A percentile compares a stretch with the other conserved stretches of the same genome.
Evolutionary conservation across 2,797 vertebrate species (phyloP).

Genomic region (Pipistrellus pipistrellus): DNA sequence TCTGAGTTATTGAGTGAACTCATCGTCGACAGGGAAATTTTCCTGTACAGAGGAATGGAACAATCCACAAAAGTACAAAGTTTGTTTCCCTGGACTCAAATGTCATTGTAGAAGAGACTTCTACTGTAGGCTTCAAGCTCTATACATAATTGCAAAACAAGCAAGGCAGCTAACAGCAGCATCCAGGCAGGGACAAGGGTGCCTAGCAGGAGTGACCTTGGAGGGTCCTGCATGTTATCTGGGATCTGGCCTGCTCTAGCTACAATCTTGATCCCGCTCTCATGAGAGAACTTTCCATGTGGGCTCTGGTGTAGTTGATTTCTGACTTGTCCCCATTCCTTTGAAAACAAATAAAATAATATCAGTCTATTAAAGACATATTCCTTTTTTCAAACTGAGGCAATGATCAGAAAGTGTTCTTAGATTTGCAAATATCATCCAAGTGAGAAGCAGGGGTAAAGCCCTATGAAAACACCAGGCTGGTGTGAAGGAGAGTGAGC

Average conservation of each 20-base stretch:
- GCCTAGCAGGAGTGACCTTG: background rate
- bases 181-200: background rate
- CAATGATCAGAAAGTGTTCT: conserved; percentile 43
- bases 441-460: conserved; percentile 68
- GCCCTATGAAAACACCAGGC: conserved; percentile 66
- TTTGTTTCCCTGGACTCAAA: background rate
- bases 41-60: background rate
- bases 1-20: background rate
- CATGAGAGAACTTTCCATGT: background rate
- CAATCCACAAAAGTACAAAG: background rate
- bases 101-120: background rate
- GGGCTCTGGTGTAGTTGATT: background rate
- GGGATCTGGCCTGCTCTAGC: background rate
- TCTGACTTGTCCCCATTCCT: background rate
- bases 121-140: background rate
- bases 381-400: conserved; percentile 28
- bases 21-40: background rate
- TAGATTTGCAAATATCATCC: conserved; percentile 62
- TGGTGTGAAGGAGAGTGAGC: conserved; percentile 23
- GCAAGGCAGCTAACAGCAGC: background rate
- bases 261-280: background rate
- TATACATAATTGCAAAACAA: conserved; percentile 18
- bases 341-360: background rate
- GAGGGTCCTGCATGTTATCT: background rate
- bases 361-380: background rate